Percentiles rank a stretch among this genome's conserved stretches.
These are phyloP conservation scores for Plectrocnemia conspersa DNA, from an alignment of 1,140 invertebrate genomes.

Conservation along the genomic window DNA sequence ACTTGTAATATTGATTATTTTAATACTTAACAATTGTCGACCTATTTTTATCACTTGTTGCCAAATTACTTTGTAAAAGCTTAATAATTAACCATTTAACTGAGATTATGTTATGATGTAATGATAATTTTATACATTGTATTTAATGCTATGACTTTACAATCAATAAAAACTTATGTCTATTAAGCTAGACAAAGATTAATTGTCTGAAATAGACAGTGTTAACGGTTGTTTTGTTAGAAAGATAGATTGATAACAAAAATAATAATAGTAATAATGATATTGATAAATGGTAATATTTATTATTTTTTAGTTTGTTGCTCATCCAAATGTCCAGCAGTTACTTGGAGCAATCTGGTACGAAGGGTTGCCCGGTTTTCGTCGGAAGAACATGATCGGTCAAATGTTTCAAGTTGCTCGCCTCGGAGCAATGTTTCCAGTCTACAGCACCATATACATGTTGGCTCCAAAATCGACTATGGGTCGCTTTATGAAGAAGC, in stretches of 20 bases:
- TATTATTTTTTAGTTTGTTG: slow-evolving; percentile 69
- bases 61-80: no score
- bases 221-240: background rate
- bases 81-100: no score
- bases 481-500: slow-evolving; percentile 81
- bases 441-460: slow-evolving; percentile 82
- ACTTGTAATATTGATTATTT: no score
- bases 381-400: slow-evolving; percentile 67
- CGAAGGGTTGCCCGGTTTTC: slow-evolving; percentile 83
- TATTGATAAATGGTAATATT: background rate
- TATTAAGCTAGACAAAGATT: no score
- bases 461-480: slow-evolving; percentile 74
- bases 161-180: no score
- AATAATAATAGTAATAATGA: no score
- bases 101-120: no score
- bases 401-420: slow-evolving; percentile 76
- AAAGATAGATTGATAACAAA: background rate
- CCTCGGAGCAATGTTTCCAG: slow-evolving; percentile 77
- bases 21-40: no score
- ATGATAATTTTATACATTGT: no score
- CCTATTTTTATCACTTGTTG: no score
- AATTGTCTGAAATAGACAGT: no score
- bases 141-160: no score
- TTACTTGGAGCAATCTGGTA: slow-evolving; percentile 88
- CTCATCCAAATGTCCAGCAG: slow-evolving; percentile 90